Evolutionary conservation across 1,140 invertebrate genomes (phyloP), one percentile per base, ranked within the genome.

Genomic region (Cyclargus thomasi): DNA sequence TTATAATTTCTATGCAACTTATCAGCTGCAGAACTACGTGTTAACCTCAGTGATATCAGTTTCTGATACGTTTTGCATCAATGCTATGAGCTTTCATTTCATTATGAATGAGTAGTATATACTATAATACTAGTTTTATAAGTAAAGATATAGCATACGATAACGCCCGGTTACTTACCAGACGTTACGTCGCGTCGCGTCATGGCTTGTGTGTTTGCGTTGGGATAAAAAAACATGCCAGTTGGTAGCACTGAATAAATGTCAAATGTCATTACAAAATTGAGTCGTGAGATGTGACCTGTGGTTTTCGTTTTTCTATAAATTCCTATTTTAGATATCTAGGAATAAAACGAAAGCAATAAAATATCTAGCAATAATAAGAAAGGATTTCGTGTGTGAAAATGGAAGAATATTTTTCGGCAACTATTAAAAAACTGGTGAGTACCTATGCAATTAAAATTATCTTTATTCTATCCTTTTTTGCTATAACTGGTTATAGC

Each of bases 381-480:
- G 20, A 20, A 59, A 1, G 20, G 10, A 22, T 59, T 21, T 11
- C 17, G 10, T 11, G 55, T 59, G 55, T 59, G 55, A 59, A 21
- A 59, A 59, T 59, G 55, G 55, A 59, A 59, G 55, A 59, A 18
- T 59, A 59, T 22, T 59, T 59, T 59, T 11, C 55, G 18, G 20
- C 55, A 21, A 59, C 55, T 59, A 59, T 59, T 11, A 59, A 59
- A 21, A 59, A 59, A 59, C 20, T 59, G 18, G 55, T 59, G 14
- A 59, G 20, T 59, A 21, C 7, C 5, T 20, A 18, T 20, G 10
- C 3, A 20, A 18, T 20, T 59, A 2, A 59, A 20, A 59, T 21
- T 10, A 20, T 59, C 16, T n/a, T 17, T 17, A 6, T 47, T 16
- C 39, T 47, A 47, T 47, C 39, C 29, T 8, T 47, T 35, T 8